These are phyloP conservation scores for Dioctria linearis DNA, from an alignment of 2,888 invertebrate species.

Conservation along the genomic window DNA sequence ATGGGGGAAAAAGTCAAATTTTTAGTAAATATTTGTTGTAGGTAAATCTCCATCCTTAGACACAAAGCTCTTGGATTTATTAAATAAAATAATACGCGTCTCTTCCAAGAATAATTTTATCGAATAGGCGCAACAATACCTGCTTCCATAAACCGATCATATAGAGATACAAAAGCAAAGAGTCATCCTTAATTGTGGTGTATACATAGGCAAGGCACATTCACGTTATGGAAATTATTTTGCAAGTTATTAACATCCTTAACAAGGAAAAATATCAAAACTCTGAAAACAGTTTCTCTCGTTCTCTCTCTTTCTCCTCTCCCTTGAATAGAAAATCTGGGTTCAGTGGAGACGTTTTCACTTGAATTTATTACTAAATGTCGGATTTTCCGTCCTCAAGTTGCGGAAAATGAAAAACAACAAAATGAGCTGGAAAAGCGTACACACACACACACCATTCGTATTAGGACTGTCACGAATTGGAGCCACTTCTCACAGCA, in stretches of 20 bases:
- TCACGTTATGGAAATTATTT: not conserved
- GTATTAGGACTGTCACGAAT: not conserved
- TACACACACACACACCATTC: not conserved
- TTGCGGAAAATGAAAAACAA: not conserved
- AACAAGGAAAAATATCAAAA: not conserved
- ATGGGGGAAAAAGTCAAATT: too few relatives aligned
- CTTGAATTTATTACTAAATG: not conserved
- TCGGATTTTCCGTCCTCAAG: constrained; percentile 5
- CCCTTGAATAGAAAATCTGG: too few relatives aligned
- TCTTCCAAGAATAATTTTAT: constrained; percentile 8
- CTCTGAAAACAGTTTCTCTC: not conserved
- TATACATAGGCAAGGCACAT: not conserved
- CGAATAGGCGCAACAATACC: not conserved
- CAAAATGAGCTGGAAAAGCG: not conserved
- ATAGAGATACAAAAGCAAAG: not conserved
- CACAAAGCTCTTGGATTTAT: too few relatives aligned
- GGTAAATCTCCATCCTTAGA: too few relatives aligned
- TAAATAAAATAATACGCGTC: not conserved
- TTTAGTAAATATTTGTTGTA: too few relatives aligned
- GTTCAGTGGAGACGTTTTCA: not conserved
- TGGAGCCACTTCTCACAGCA: not conserved
- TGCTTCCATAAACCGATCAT: too few relatives aligned
- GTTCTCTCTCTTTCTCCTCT: not conserved
- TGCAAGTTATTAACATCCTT: not conserved
- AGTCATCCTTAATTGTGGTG: not conserved